phyloP scores from a whole-genome alignment of 2,113 vertebrate genomes.

The Gnathonemus longibarbis region DNA sequence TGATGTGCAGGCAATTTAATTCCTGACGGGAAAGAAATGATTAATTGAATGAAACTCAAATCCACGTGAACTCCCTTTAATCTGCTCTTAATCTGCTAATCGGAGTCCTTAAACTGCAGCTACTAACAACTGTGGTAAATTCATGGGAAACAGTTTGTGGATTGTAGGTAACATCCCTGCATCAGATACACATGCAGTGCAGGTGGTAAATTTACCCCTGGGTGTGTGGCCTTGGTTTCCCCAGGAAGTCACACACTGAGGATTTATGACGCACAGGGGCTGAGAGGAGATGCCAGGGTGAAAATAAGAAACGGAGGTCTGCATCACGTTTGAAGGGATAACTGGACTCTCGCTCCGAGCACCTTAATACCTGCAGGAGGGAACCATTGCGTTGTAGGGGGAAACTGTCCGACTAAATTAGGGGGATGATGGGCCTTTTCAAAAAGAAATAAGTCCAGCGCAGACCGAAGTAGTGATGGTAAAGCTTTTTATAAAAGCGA shows the following conservation, averaged over 20 bases:
- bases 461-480: background rate
- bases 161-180: background rate
- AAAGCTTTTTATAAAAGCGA: background rate
- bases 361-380: slow-evolving; percentile 2
- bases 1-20: background rate
- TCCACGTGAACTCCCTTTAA: background rate
- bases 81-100: background rate
- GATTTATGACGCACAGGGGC: background rate
- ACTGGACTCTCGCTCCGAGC: background rate
- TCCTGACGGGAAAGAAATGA: background rate
- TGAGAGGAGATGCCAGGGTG: background rate
- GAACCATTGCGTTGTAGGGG: background rate
- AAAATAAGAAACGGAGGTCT: slow-evolving; percentile 11
- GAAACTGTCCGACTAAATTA: slow-evolving; percentile 4
- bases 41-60: background rate
- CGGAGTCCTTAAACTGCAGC: background rate
- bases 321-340: slow-evolving; percentile 19
- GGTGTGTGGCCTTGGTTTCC: background rate
- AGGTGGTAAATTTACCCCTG: background rate
- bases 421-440: slow-evolving; percentile 11
- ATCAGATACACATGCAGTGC: background rate
- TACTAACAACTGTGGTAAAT: background rate
- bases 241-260: background rate
- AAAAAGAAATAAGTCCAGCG: slow-evolving; percentile 6
- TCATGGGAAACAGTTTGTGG: background rate